phyloP scores from a whole-genome alignment of 2,888 invertebrate species.

The Agrochola lota region DNA sequence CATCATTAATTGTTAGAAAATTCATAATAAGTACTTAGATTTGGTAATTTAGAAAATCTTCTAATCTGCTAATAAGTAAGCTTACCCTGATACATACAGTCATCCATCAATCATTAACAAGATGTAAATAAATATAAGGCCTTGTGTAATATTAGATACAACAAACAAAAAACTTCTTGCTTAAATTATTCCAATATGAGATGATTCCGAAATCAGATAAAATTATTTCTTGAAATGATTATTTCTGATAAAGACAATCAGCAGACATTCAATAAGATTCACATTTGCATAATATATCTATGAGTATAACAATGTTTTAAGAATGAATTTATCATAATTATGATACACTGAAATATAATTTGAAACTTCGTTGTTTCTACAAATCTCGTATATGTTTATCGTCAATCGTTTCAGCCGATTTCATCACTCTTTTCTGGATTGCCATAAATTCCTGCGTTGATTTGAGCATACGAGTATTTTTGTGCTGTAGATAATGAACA shows the following conservation, averaged over 20 bases:
- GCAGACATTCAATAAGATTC: conserved; percentile 23
- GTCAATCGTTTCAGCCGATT: neutral
- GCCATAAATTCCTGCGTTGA: neutral
- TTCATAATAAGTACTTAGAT: neutral
- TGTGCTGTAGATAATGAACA: neutral
- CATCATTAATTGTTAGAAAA: neutral
- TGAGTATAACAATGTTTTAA: neutral
- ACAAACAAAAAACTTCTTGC: neutral
- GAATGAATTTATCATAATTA: conserved; percentile 17
- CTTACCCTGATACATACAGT: neutral
- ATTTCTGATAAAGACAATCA: conserved; percentile 8
- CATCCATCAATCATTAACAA: conserved; percentile 6
- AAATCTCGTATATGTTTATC: neutral
- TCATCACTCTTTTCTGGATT: neutral
- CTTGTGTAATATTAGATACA: neutral
- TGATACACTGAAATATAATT: neutral
- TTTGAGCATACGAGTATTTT: neutral
- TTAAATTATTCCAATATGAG: conserved; percentile 29
- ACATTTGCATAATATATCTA: neutral
- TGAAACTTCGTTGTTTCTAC: neutral
- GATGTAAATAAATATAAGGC: conserved; percentile 11
- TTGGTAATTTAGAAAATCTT: neutral
- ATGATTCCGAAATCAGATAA: conserved; percentile 30
- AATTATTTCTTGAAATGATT: conserved; percentile 19
- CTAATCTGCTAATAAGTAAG: too few species aligned